Base-by-base conservation (phyloP, 2,113 vertebrate species). In the Lates calcarifer region DNA sequence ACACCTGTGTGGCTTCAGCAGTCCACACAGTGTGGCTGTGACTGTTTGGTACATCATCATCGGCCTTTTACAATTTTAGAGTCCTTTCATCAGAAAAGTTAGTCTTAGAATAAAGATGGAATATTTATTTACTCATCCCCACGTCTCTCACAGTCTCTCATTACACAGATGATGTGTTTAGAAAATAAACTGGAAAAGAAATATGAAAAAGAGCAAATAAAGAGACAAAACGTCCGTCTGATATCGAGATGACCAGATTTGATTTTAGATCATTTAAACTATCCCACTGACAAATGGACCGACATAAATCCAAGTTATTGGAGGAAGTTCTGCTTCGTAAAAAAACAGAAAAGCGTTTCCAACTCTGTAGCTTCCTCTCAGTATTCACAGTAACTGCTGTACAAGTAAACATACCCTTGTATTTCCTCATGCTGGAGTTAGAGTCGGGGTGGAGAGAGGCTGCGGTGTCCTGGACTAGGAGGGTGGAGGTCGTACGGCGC, bases 401-500 rank as follows among this genome's bases (percentile, higher is more conserved):
- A 51, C 73, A 49, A 57, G 33, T 35, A 58, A 66, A 82, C 39
- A 6, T 56, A 56, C 47, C 51, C 39, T n/a, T 58, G 3, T 11
- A 14, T 56, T 66, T 81, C 70, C 51, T 75, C 22, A 1, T 68
- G 76, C 55, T 37, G 73, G 55, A 69, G 72, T 63, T 61, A 5
- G 45, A 77, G 80, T 77, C 2, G 6, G 17, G 53, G n/a, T 41
- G 47, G 77, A 63, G 63, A 28, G 55, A 18, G 61, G 53, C 20
- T 1, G 28, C 0, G 43, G 22, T 0, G n/a, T 74, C 73, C 77
- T 18, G 55, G 47, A 88, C 90, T 94, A 94, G 67, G 91, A 85
- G 41, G 61, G 63, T 7, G 86, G 79, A 3, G 89, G 77, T 57
- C 92, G 82, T 4, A 93, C 7, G 1, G 94, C 85, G 0, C 97